Evolutionary conservation across 2,113 vertebrate species (phyloP).

Genomic region (Zosterops pallidus): DNA sequence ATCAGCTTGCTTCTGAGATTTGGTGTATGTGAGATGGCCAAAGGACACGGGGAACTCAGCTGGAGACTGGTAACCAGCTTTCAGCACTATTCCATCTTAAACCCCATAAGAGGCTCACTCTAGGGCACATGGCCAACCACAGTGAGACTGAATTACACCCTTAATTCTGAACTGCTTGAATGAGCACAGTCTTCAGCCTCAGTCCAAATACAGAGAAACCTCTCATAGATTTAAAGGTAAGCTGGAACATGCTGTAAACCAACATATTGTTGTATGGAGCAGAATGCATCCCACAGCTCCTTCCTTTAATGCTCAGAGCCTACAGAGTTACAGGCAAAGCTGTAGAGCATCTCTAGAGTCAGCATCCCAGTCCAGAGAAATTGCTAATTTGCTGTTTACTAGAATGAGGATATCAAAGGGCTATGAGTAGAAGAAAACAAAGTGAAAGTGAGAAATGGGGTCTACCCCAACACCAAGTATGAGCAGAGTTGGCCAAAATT

Average conservation of each 20-base stretch:
- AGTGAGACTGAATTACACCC: neutral
- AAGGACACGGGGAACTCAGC: neutral
- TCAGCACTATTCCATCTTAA: neutral
- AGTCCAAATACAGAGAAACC: neutral
- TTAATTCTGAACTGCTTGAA: neutral
- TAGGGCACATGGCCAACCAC: neutral
- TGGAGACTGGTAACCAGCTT: neutral
- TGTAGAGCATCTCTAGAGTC: neutral
- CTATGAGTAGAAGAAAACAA: neutral
- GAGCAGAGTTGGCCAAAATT: neutral
- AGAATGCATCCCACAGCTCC: neutral
- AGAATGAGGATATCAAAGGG: neutral
- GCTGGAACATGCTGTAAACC: neutral
- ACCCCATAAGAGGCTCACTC: neutral
- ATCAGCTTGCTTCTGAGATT: neutral
- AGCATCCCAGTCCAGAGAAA: neutral
- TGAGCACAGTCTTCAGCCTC: neutral
- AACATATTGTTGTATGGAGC: neutral
- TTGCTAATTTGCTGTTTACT: neutral
- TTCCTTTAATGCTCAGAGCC: neutral
- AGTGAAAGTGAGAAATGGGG: neutral
- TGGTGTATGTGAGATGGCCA: neutral
- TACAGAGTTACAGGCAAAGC: neutral
- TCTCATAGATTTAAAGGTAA: neutral
- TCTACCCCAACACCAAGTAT: neutral